Conservation (phyloP, 2,113 vertebrate genomes). For the Gymnobelideus leadbeateri region DNA sequence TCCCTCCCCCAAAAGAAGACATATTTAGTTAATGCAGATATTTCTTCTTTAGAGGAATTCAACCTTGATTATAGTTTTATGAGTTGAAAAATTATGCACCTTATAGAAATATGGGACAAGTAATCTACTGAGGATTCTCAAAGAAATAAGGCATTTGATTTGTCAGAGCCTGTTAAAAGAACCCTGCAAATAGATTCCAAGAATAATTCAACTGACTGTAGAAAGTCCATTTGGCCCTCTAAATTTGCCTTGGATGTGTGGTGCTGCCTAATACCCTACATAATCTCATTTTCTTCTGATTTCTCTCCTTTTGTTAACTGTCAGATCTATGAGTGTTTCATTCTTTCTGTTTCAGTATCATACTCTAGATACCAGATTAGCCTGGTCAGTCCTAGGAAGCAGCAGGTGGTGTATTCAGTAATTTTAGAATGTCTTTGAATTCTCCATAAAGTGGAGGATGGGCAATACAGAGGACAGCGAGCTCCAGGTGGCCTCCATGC, state of each 20-base stretch:
- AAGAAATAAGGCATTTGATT: background rate
- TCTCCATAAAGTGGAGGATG: background rate
- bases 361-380: background rate
- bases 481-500: background rate
- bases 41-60: background rate
- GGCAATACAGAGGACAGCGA: background rate
- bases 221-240: background rate
- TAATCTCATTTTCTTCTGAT: background rate
- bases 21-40: background rate
- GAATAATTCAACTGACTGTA: background rate
- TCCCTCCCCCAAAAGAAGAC: background rate
- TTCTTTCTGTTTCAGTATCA: background rate
- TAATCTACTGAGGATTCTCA: background rate
- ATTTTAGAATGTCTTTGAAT: background rate
- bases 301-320: background rate
- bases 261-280: background rate
- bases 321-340: background rate
- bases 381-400: background rate
- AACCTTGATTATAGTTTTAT: background rate
- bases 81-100: background rate
- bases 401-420: background rate
- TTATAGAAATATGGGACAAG: background rate
- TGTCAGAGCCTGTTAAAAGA: background rate
- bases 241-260: background rate
- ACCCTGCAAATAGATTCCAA: background rate